Evolutionary conservation across 2,888 invertebrate species (phyloP), one percentile per base, ranked within the genome.

Genomic region (Lingula anatina): DNA sequence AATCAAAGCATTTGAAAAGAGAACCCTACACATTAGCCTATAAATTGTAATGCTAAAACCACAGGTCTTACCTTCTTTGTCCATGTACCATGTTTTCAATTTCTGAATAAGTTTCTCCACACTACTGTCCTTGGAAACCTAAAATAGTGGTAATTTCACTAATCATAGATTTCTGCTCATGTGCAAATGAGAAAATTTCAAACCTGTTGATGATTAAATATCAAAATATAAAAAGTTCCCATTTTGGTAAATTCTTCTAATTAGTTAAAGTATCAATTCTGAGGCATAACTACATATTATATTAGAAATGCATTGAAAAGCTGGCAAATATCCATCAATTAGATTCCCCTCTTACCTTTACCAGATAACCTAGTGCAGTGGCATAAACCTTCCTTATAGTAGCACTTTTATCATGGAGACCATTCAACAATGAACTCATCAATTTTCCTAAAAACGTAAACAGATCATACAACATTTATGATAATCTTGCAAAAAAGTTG

Each of bases 341-440:
- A 15, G 9, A 39, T 39, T 39, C 35, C n/a, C 5, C 24, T 39
- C 60, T 49, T 55, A 76, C 76, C 66, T 68, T 73, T 7, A 90
- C 86, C 4, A 94, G 81, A 68, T 91, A 87, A 0, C 94, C 94
- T 53, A 94, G 83, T 20, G 90, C 86, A 48, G 84, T 83, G 0
- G 92, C 88, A 72, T 87, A 90, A 56, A 88, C 86, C 78, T 89
- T 91, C 63, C 91, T 82, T 0, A 93, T 85, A 0, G 88, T 86
- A 0, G 85, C 80, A 70, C 92, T 93, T 51, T 90, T 83, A 76
- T 95, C 93, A 42, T 86, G 85, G 20, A 92, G 80, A 0, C 91
- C 90, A 59, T 85, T 84, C 36, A 90, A 80, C 47, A 90, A 77
- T 9, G 82, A 82, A 23, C 81, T 79, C 60, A 86, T 73, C 41